phyloP scores from a whole-genome alignment of 1,140 invertebrate species.

The Psilanteris sp. region DNA sequence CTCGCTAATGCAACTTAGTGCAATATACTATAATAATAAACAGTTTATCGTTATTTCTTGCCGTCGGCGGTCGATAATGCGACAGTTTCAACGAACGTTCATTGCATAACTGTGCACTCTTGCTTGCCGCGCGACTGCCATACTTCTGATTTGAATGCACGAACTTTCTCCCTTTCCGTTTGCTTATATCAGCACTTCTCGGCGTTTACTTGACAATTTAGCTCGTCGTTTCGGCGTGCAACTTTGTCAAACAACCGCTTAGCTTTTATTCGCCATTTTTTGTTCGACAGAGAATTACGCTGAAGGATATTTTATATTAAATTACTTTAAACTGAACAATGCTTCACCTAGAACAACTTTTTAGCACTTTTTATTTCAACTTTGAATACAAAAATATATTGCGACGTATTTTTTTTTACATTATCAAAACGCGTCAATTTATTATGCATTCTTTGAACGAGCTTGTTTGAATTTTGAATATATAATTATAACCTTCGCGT shows the following conservation, averaged over 20 bases:
- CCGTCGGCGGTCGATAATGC: constrained; percentile 51
- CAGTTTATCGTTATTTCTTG: constrained; percentile 57
- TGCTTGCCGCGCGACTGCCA: not conserved
- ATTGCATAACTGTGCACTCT: constrained; percentile 33
- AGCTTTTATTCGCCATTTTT: constrained; percentile 35
- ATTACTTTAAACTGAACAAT: not conserved
- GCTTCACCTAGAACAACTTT: too few species aligned
- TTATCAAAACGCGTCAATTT: too few species aligned
- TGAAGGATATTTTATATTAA: constrained; percentile 7
- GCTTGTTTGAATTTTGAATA: too few species aligned
- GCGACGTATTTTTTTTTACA: too few species aligned
- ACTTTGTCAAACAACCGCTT: constrained; percentile 39
- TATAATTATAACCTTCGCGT: too few species aligned
- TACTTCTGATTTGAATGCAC: constrained; percentile 19
- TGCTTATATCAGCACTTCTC: constrained; percentile 53
- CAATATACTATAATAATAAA: constrained; percentile 52
- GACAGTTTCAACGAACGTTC: constrained; percentile 41
- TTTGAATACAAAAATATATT: too few species aligned
- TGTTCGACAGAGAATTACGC: constrained; percentile 5
- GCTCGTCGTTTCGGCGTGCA: constrained; percentile 42
- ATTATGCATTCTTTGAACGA: too few species aligned
- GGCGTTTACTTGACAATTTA: constrained; percentile 70
- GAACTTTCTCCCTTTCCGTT: constrained; percentile 31
- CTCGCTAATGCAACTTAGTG: constrained; percentile 22
- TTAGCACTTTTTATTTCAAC: too few species aligned